Base-by-base conservation (phyloP, 2,888 invertebrate species). In the Eilema griseolum region DNA sequence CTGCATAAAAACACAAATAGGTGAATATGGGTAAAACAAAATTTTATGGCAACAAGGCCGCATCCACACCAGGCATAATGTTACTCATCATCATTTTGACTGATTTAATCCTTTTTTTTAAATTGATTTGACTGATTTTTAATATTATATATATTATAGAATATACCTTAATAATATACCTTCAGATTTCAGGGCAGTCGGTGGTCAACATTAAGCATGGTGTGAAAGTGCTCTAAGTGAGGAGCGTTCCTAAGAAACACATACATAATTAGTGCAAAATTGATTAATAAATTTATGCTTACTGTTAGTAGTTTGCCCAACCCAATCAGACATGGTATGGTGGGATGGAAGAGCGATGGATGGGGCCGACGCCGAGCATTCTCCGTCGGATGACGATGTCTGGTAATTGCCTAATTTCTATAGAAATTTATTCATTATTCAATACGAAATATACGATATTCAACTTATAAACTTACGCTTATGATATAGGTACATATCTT, bases 231-330 rank as follows among this genome's bases (percentile, higher is more conserved):
- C 28, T 37, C 62, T 62, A 68, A 68, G 37, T 61, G 61, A 56
- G 56, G 61, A 63, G 63, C 37, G 59, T 33, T 70, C 59, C 62
- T 69, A 63, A 46, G 69, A 31, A 63, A 69, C 62, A 63, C 60
- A 26, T 62, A 63, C 28, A 71, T 28, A 63, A 37, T 72, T 70
- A 73, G 67, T 70, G 60, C 61, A 71, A 71, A 64, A 59, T 70
- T 46, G 60, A 71, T 74, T 74, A 79, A 80, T 75, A 78, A 82
- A 84, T 80, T 73, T 77, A 85, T 88, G 86, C 92, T 95, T 95
- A 96, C 98, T 98, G 91, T 98, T 98, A 83, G 98, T 98, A 61
- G 98, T 98, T 76, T 98, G 97, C 73, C 98, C 98, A 92, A 98
- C 96, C 98, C 98, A 98, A 92, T 98, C 98, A 61, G 97, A 97